Evolutionary conservation across 23 tunicate genomes (phyloP).

Genomic region (Clavelina lepadiformis): DNA sequence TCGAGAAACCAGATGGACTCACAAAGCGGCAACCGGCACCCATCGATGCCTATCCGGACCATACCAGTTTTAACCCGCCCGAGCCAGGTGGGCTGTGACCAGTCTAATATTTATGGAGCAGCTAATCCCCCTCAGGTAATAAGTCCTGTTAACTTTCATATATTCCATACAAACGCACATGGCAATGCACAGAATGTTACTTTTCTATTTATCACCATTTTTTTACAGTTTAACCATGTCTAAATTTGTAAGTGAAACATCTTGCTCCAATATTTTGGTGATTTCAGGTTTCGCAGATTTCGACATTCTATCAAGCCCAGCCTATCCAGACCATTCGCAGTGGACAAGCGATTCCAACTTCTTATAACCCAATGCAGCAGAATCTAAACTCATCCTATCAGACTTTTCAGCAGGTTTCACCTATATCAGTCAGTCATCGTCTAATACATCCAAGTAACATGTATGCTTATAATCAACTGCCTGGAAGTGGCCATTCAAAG

Average conservation of each 20-base stretch:
- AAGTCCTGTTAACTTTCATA: neutral
- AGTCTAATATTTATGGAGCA: neutral
- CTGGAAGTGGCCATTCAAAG: no score
- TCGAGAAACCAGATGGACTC: neutral
- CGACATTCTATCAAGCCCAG: constrained; percentile 21
- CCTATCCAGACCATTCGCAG: constrained; percentile 25
- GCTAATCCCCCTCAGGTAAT: constrained; percentile 33
- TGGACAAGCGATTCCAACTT: constrained; percentile 10
- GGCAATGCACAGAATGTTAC: no score
- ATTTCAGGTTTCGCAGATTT: constrained; percentile 28
- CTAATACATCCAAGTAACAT: no score
- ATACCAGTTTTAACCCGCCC: constrained; percentile 49
- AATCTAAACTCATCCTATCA: constrained; percentile 4
- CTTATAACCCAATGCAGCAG: neutral
- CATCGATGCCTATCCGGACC: constrained; percentile 26
- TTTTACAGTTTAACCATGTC: no score
- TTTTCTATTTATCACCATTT: no score
- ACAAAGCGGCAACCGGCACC: neutral
- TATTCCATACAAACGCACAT: no score
- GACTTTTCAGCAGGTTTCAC: no score
- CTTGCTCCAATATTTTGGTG: no score
- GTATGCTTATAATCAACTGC: no score
- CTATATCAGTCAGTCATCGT: no score
- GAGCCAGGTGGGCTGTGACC: constrained; percentile 7
- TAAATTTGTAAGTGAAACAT: no score